phyloP scores from a whole-genome alignment of 2,113 vertebrate species.

The Leptocoma aspasia region DNA sequence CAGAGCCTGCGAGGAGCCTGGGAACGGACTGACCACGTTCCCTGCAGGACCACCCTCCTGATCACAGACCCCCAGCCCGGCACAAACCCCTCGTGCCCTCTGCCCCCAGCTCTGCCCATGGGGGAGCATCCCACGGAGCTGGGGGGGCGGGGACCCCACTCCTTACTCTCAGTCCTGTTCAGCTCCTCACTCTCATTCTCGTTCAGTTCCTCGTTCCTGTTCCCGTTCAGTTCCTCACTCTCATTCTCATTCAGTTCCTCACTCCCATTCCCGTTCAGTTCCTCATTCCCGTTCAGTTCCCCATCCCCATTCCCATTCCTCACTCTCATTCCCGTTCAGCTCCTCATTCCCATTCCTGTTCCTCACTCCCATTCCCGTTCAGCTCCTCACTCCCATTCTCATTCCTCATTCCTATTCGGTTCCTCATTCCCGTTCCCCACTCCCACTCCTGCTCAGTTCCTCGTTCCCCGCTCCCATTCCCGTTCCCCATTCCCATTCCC shows the following conservation, averaged over 20 bases:
- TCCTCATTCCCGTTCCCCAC: not conserved
- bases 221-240: too few relatives aligned
- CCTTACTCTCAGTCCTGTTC: not conserved
- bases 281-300: not conserved
- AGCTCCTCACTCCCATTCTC: not conserved
- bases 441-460: too few relatives aligned
- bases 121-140: fast-evolving
- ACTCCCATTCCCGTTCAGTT: not conserved
- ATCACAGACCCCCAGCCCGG: fast-evolving
- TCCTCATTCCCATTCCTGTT: too few relatives aligned
- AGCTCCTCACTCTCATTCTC: not conserved
- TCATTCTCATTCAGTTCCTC: not conserved
- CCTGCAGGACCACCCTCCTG: not conserved
- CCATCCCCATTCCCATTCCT: not conserved
- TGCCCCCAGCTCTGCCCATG: not conserved
- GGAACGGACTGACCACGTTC: not conserved
- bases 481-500: not conserved
- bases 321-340: not conserved
- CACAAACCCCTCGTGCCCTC: not conserved
- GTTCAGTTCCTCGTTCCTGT: not conserved
- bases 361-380: not conserved
- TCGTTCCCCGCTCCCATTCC: too few relatives aligned
- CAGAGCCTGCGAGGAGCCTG: not conserved
- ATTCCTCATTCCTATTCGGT: not conserved
- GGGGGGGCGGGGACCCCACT: not conserved